phyloP scores from a whole-genome alignment of 2,797 vertebrate species.

The Sciurus carolinensis region DNA sequence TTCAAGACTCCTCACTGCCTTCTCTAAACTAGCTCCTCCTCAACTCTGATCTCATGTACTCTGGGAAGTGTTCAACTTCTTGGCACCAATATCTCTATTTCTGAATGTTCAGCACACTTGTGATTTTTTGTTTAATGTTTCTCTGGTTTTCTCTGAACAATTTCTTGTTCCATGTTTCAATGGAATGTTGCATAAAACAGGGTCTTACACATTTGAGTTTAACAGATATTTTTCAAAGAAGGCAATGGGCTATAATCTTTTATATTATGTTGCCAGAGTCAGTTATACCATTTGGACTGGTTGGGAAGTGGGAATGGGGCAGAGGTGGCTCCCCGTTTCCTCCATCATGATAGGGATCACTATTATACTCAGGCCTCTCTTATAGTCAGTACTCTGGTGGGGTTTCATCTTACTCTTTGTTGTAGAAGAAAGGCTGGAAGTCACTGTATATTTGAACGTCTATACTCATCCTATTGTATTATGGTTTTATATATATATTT shows the following conservation, averaged over 20 bases:
- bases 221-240: background rate
- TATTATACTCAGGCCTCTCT: rapidly evolving
- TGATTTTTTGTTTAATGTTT: background rate
- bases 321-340: background rate
- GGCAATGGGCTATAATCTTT: background rate
- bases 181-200: background rate
- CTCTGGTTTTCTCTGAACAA: background rate
- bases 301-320: background rate
- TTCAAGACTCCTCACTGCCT: background rate
- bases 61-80: background rate
- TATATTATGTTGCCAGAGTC: background rate
- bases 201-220: background rate
- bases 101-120: background rate
- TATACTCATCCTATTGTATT: background rate
- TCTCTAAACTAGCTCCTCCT: background rate
- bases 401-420: background rate
- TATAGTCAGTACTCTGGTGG: background rate
- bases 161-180: background rate
- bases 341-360: background rate
- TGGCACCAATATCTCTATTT: background rate
- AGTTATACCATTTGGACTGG: background rate
- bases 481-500: too few species aligned
- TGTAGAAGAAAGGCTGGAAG: background rate
- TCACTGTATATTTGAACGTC: background rate
- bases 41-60: background rate